Base-by-base conservation (phyloP, 1,140 invertebrate genomes). In the Bactericera cockerelli region DNA sequence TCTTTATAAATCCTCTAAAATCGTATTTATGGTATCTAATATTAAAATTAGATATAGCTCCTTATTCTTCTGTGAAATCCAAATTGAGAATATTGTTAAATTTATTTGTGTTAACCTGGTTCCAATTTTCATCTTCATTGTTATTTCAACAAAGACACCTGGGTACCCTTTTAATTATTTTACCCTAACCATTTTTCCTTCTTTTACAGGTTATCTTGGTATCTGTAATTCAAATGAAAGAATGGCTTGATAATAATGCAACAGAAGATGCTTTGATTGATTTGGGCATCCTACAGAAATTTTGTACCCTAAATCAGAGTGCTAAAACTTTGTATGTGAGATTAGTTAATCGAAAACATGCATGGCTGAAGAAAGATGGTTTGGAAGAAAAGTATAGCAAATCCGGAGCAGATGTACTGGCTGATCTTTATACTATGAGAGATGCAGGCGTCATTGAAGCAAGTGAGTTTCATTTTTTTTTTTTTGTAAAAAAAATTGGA, bases 141-240 rank as follows among this genome's bases (percentile, higher is more conserved):
- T n/a, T n/a, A n/a, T n/a, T n/a, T n/a, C n/a, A n/a, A n/a, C n/a
- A n/a, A n/a, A n/a, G n/a, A n/a, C n/a, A n/a, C n/a, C n/a, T n/a
- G n/a, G n/a, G n/a, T n/a, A n/a, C n/a, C n/a, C n/a, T n/a, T n/a
- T n/a, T n/a, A n/a, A n/a, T n/a, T n/a, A n/a, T n/a, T n/a, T n/a
- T n/a, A n/a, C n/a, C n/a, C n/a, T n/a, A n/a, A n/a, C n/a, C n/a
- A n/a, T n/a, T n/a, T n/a, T n/a, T n/a, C n/a, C n/a, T n/a, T n/a
- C n/a, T 19, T 6, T 49, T 49, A 4, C 22, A 49, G 42, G 42
- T 49, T 19, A n/a, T 49, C n/a, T 8, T 49, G 4, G 42, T 49
- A n/a, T 49, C 42, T 49, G 42, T 49, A 16, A 49, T 49, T 49
- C 42, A 49, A 49, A 49, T 49, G 42, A 49, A 49, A n/a, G 42